Percentiles rank a stretch among this genome's conserved stretches.
These are phyloP conservation scores for Macaca nemestrina DNA, from an alignment of 2,113 vertebrate species.

Conservation along the genomic window DNA sequence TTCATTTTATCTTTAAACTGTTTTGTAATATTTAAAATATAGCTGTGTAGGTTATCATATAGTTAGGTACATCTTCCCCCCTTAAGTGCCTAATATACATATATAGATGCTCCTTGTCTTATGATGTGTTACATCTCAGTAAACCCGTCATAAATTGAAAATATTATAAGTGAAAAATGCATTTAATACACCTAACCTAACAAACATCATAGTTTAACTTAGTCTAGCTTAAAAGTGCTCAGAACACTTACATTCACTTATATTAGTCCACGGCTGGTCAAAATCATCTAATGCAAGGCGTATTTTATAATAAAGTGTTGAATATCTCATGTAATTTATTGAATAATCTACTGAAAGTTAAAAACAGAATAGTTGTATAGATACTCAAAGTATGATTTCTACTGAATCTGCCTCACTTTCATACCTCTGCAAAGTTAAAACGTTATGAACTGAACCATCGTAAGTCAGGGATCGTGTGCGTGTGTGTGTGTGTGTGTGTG, in stretches of 20 bases:
- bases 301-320: neutral
- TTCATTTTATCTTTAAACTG: neutral
- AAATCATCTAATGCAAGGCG: neutral
- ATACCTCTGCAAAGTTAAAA: neutral
- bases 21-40: neutral
- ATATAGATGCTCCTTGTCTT: neutral
- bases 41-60: neutral
- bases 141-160: neutral
- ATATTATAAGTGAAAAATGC: neutral
- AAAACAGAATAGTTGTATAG: neutral
- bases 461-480: neutral
- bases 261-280: neutral
- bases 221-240: neutral
- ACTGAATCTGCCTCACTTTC: neutral
- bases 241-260: neutral
- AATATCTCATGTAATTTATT: neutral
- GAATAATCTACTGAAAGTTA: neutral
- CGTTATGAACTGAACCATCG: neutral
- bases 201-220: neutral
- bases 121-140: neutral
- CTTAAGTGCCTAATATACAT: neutral
- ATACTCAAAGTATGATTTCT: neutral
- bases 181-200: neutral
- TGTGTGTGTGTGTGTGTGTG: neutral
- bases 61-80: neutral